Evolutionary conservation across 1,140 invertebrate species (phyloP), one percentile per base, ranked within the genome.

Genomic region (Agrypnia vestita): DNA sequence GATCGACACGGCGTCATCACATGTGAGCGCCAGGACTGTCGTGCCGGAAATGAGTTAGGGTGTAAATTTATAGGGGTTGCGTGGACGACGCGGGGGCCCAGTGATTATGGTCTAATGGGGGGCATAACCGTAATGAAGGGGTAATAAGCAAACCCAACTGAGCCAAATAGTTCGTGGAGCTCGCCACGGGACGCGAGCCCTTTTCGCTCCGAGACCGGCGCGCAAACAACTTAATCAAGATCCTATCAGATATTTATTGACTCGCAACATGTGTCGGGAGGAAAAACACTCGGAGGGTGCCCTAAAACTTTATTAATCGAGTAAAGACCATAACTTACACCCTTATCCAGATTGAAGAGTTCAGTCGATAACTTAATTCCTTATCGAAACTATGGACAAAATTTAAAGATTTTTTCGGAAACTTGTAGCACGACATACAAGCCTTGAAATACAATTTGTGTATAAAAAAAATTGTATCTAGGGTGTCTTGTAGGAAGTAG

Each of bases 41-140:
- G 64, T 69, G 64, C 15, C 43, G 64, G 43, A 69, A 47, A 69
- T 69, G 64, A 47, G 44, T 69, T 69, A 69, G 64, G 64, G 64
- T 69, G 64, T 49, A 69, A 69, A 69, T 69, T 69, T 69, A 69
- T 69, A 49, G 64, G 64, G 64, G 64, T 69, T 69, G 64, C 64
- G 64, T 69, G 64, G 44, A 4, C 9, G 10, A 21, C 10, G 35
- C 61, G 25, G 13, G 13, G 61, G 61, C 61, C 13, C 13, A 17
- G 59, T 13, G 19, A 64, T 64, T 35, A 64, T 64, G 61, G 19
- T 64, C 61, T 64, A 64, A 64, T 64, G 61, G 61, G 61, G 15
- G 61, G 19, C 61, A 43, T 64, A 64, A 64, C 35, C 61, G n/a
- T 64, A 64, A 64, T 21, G 61, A 64, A 25, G n/a, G 61, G 12